Evolutionary conservation across 1,140 invertebrate species (phyloP).

Genomic region (Drosophila nebulosa): DNA sequence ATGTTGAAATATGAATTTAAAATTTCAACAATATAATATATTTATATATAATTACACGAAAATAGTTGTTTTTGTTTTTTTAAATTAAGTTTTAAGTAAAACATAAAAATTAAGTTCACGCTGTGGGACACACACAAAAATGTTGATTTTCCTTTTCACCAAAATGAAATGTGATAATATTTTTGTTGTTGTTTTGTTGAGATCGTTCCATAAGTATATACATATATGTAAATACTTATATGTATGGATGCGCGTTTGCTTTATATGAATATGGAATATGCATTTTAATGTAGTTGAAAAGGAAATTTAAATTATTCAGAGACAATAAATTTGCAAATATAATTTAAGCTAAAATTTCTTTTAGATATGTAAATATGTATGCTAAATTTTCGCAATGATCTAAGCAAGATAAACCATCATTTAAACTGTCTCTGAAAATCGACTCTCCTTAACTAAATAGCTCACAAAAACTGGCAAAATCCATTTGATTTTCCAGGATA

Average conservation of each 20-base stretch:
- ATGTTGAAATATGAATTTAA: background rate
- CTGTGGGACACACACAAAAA: background rate
- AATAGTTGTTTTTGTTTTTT: background rate
- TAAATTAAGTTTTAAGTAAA: background rate
- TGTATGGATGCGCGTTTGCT: background rate
- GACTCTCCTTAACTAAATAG: background rate
- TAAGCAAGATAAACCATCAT: background rate
- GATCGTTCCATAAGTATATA: background rate
- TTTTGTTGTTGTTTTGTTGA: background rate
- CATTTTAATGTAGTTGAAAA: background rate
- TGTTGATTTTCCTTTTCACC: background rate
- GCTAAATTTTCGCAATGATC: background rate
- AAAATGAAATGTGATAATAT: background rate
- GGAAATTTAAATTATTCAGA: background rate
- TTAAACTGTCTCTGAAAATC: background rate
- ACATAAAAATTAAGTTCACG: background rate
- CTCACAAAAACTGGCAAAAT: background rate
- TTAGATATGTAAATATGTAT: background rate
- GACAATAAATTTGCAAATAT: background rate
- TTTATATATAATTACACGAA: background rate
- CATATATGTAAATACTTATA: background rate
- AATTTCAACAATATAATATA: background rate
- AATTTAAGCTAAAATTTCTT: background rate
- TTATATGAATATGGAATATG: background rate
- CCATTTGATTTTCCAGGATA: background rate